These are phyloP conservation scores for Crotophaga sulcirostris DNA, from an alignment of 2,113 vertebrate species.

Conservation along the genomic window DNA sequence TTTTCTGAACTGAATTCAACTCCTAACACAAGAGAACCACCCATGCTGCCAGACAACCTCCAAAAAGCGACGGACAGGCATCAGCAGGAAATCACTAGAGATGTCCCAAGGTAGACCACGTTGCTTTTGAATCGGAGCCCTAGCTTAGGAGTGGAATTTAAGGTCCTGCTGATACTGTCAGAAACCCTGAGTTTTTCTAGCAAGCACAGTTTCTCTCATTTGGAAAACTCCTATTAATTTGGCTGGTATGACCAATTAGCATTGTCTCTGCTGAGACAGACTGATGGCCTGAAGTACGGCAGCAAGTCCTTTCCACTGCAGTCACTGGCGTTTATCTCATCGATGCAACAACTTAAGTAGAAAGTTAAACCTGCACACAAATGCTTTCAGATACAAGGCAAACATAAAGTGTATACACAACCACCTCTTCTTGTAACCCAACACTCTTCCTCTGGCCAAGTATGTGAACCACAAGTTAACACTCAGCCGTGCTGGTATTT, in stretches of 20 bases:
- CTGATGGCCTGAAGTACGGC: neutral
- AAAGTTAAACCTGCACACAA: neutral
- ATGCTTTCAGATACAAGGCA: neutral
- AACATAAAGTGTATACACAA: neutral
- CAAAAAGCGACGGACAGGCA: neutral
- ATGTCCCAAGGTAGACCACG: neutral
- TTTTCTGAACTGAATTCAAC: neutral
- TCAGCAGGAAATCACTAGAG: neutral
- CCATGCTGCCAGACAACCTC: neutral
- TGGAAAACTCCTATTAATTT: neutral
- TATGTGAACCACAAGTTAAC: neutral
- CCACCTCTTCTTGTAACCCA: constrained; percentile 15
- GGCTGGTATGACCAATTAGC: neutral
- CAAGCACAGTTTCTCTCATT: neutral
- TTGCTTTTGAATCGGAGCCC: neutral
- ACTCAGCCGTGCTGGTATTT: neutral
- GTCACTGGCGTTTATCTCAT: neutral
- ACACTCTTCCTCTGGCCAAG: neutral
- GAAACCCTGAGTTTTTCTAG: neutral
- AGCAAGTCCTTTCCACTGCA: neutral
- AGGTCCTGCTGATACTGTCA: neutral
- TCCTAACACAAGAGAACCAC: neutral
- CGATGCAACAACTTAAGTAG: neutral
- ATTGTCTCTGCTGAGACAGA: neutral
- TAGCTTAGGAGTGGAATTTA: neutral